Conservation (phyloP, 64 coral and sea anemone genomes). For the Pocillopora damicornis region DNA sequence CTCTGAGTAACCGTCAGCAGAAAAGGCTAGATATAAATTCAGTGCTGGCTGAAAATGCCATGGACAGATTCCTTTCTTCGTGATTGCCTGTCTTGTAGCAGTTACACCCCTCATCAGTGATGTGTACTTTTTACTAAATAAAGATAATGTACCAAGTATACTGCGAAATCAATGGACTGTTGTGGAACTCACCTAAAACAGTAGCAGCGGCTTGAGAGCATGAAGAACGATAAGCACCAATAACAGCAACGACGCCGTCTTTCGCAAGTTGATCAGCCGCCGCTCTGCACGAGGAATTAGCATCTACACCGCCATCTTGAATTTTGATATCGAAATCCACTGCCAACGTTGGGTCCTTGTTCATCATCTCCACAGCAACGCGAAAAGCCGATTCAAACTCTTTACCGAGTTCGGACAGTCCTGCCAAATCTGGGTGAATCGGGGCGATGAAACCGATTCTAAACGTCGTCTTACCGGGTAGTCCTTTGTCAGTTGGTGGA, state of each 20-base stretch:
- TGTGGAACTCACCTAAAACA: slow-evolving; percentile 60
- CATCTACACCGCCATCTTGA: slow-evolving; percentile 67
- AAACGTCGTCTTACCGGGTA: slow-evolving; percentile 93
- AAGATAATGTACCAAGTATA: not conserved
- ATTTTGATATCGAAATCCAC: slow-evolving; percentile 88
- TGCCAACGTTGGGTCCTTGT: slow-evolving; percentile 79
- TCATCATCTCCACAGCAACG: slow-evolving; percentile 95
- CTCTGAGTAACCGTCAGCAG: no score
- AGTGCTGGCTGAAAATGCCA: no score
- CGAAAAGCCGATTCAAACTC: slow-evolving; percentile 81
- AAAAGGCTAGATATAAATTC: no score
- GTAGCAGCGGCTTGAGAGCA: slow-evolving; percentile 77
- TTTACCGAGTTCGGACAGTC: slow-evolving; percentile 76
- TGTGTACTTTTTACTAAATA: no score
- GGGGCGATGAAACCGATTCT: slow-evolving; percentile 91
- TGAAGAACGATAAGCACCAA: slow-evolving; percentile 89
- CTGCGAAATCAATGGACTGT: not conserved
- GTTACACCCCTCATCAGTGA: no score
- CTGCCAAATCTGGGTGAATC: slow-evolving; percentile 71
- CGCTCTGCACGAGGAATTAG: slow-evolving; percentile 58
- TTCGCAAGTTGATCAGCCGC: slow-evolving; percentile 76
- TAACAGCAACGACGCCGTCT: slow-evolving; percentile 88
- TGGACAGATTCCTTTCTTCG: no score
- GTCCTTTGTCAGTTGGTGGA: slow-evolving; percentile 87
- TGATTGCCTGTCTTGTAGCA: no score